Evolutionary conservation across 2,113 vertebrate genomes (phyloP).

Genomic region (Pelodiscus sinensis): DNA sequence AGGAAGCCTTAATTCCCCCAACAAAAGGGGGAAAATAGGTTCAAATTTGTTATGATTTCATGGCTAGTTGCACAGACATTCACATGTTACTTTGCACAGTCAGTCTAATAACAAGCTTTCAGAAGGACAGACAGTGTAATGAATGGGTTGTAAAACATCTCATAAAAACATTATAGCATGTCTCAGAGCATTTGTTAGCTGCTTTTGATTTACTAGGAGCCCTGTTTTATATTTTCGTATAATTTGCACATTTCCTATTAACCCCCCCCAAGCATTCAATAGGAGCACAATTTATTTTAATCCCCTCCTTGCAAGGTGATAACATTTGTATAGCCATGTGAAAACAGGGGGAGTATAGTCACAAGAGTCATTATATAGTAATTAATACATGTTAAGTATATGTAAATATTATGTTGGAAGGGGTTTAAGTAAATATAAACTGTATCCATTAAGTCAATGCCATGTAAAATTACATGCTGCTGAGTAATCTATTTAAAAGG

Average conservation of each 20-base stretch:
- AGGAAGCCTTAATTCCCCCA: neutral
- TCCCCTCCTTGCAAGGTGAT: conserved; percentile 61
- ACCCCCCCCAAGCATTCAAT: conserved; percentile 75
- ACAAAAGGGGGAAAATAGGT: neutral
- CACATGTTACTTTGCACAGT: conserved; percentile 72
- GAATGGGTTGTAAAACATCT: conserved; percentile 79
- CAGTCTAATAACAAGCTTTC: conserved; percentile 81
- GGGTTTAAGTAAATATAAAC: conserved; percentile 79
- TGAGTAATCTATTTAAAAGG: conserved; percentile 80
- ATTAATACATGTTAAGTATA: conserved; percentile 80
- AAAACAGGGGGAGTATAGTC: conserved; percentile 67
- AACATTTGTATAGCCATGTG: conserved; percentile 70
- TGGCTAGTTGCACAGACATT: conserved; percentile 75
- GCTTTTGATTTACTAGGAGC: conserved; percentile 72
- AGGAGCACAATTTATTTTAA: conserved; percentile 70
- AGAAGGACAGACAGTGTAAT: conserved; percentile 82
- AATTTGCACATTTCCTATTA: conserved; percentile 75
- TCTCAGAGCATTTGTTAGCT: conserved; percentile 75
- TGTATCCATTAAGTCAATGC: conserved; percentile 63
- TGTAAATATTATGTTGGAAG: conserved; percentile 83
- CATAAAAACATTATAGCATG: conserved; percentile 80
- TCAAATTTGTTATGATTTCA: conserved; percentile 73
- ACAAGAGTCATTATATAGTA: conserved; percentile 77
- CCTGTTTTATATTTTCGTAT: conserved; percentile 75
- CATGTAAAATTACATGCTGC: conserved; percentile 73